Conservation (phyloP, 2,888 invertebrate species). For the Cephalotes varians region DNA sequence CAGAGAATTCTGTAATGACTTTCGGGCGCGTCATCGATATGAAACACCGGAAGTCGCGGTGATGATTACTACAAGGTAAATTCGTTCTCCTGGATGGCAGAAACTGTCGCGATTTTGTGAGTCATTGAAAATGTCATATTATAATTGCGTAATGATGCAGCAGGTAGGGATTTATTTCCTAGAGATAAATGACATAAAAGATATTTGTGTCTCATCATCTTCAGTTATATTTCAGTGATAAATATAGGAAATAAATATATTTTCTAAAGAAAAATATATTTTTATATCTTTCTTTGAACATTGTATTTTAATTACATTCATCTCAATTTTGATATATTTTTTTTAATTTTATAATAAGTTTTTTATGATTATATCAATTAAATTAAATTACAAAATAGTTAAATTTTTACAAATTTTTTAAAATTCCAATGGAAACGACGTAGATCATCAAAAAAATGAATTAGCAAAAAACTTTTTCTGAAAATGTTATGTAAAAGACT, state of each 20-base stretch:
- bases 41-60: conserved; percentile 42
- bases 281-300: not conserved
- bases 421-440: not conserved
- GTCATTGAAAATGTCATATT: conserved; percentile 26
- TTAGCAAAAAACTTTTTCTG: not conserved
- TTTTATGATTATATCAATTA: not conserved
- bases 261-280: not conserved
- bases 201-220: conserved; percentile 14
- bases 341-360: not conserved
- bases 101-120: conserved; percentile 38
- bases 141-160: not conserved
- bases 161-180: conserved; percentile 13
- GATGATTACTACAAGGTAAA: conserved; percentile 30
- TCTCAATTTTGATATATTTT: not conserved
- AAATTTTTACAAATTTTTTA: not conserved
- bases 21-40: conserved; percentile 19
- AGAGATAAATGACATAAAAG: conserved; percentile 35
- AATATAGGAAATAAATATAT: not conserved
- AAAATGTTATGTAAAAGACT: too few relatives aligned
- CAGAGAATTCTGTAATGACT: conserved; percentile 34
- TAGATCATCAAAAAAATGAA: not conserved
- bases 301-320: not conserved
- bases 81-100: not conserved
- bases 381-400: not conserved
- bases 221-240: not conserved